A percentile compares a stretch with the other conserved stretches of the same genome.
Evolutionary conservation across 1,140 invertebrate genomes (phyloP).

Genomic region (Bacillus rossius): DNA sequence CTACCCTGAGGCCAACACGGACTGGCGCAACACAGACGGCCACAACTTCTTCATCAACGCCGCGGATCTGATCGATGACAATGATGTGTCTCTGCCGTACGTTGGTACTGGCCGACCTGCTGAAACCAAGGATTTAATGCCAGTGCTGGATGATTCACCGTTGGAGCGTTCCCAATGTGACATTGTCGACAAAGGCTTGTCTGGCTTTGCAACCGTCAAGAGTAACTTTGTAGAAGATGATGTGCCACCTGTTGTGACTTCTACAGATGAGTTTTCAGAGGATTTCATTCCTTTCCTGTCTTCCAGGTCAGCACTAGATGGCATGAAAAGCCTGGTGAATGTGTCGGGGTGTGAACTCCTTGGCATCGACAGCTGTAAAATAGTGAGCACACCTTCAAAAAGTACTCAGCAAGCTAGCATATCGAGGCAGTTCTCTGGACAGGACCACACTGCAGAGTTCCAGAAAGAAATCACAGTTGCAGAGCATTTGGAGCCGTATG

Average conservation of each 20-base stretch:
- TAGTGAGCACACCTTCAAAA: neutral
- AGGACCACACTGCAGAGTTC: conserved; percentile 15
- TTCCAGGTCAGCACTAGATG: neutral
- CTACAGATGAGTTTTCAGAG: neutral
- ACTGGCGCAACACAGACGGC: no score
- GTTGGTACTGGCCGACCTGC: no score
- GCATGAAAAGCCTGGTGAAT: neutral
- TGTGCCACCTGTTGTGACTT: neutral
- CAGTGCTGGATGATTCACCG: no score
- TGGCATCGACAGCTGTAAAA: neutral
- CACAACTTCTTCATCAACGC: conserved; percentile 22
- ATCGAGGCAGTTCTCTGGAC: neutral
- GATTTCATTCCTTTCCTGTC: conserved; percentile 4
- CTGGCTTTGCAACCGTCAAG: neutral
- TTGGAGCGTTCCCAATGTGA: neutral
- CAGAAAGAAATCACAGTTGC: conserved; percentile 16
- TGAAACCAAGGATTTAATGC: no score
- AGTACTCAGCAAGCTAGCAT: neutral
- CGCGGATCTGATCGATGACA: conserved; percentile 16
- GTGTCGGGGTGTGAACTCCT: neutral
- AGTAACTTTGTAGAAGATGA: neutral
- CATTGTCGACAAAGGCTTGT: neutral
- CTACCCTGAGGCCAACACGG: no score
- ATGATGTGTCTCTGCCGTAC: conserved; percentile 9
- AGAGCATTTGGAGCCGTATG: conserved; percentile 12